phyloP scores from a whole-genome alignment of 2,797 vertebrate species.

The Melanotaenia nigrans region DNA sequence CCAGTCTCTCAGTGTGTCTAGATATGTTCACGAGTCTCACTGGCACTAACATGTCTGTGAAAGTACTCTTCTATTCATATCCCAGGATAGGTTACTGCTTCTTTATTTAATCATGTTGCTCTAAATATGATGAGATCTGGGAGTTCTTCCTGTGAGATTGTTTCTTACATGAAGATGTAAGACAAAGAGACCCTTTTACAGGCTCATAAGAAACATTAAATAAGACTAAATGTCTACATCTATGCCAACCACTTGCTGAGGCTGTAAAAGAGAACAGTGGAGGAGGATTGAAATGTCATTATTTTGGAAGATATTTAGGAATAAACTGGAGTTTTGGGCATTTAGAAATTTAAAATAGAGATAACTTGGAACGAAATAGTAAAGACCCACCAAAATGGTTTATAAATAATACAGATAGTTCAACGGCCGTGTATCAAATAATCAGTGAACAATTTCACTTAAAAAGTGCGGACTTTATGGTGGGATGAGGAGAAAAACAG shows the following conservation, averaged over 20 bases:
- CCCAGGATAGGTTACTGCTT: slow-evolving; percentile 54
- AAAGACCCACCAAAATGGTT: neutral
- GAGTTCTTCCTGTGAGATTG: slow-evolving; percentile 58
- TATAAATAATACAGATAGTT: neutral
- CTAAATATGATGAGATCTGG: slow-evolving; percentile 61
- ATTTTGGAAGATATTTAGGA: slow-evolving; percentile 5
- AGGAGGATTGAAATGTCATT: neutral
- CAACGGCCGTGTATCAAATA: neutral
- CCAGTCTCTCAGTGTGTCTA: slow-evolving; percentile 33
- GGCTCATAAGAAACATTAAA: slow-evolving; percentile 35
- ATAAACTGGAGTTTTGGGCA: neutral
- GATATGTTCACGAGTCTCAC: slow-evolving; percentile 47
- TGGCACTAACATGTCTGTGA: slow-evolving; percentile 44
- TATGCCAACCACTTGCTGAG: slow-evolving; percentile 15
- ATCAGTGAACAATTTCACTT: neutral
- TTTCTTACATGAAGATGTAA: slow-evolving; percentile 48
- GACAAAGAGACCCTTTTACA: slow-evolving; percentile 48
- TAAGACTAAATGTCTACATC: slow-evolving; percentile 16
- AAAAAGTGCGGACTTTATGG: neutral
- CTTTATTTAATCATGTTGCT: slow-evolving; percentile 69
- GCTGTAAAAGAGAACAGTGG: neutral
- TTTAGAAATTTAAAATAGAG: neutral
- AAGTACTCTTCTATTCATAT: slow-evolving; percentile 61
- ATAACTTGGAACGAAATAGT: neutral
- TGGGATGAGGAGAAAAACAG: slow-evolving; percentile 3